Conservation (phyloP, 2,797 vertebrate species). For the Merluccius polli region DNA sequence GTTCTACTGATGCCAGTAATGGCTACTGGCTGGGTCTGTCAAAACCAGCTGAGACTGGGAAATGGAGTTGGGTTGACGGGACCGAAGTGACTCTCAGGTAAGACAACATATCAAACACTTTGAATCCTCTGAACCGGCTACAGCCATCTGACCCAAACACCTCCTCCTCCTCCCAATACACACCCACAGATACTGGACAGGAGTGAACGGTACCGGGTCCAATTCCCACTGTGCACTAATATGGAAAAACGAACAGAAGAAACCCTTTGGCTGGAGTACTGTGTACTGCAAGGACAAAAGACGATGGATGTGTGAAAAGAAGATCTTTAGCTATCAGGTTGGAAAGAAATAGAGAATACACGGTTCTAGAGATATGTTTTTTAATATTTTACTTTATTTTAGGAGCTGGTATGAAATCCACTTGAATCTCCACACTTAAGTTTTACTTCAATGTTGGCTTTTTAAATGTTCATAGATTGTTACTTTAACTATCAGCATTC, state of each 20-base stretch:
- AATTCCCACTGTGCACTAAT: not conserved
- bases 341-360: too few relatives aligned
- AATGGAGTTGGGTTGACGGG: slow-evolving; percentile 53
- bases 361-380: too few relatives aligned
- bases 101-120: slow-evolving; percentile 3
- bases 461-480: too few relatives aligned
- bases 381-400: too few relatives aligned
- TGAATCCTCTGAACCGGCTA: not conserved
- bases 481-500: too few relatives aligned
- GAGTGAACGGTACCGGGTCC: not conserved
- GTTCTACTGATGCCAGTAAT: rapidly evolving
- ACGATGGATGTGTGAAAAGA: slow-evolving; percentile 39
- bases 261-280: not conserved
- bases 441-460: too few relatives aligned
- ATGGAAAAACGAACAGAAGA: rapidly evolving
- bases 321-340: not conserved
- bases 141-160: not conserved
- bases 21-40: slow-evolving; percentile 59
- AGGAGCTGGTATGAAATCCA: too few relatives aligned
- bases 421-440: too few relatives aligned
- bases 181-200: slow-evolving; percentile 34
- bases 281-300: rapidly evolving
- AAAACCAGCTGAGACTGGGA: not conserved
- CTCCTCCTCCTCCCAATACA: not conserved
- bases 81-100: slow-evolving; percentile 14